phyloP scores from a whole-genome alignment of 2,113 vertebrate genomes.

The Pandion haliaetus region DNA sequence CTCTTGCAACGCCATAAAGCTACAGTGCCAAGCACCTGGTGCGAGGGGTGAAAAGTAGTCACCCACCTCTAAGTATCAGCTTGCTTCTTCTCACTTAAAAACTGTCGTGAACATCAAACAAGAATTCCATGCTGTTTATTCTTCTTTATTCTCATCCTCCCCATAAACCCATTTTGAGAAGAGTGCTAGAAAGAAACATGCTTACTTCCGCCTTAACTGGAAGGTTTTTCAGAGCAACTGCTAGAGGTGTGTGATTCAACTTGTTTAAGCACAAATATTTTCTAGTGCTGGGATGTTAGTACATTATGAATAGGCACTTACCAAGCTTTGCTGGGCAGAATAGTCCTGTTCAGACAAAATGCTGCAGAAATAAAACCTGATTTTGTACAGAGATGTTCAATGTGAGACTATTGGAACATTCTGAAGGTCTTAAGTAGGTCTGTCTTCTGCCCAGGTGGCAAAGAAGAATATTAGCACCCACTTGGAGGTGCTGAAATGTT shows the following conservation, averaged over 20 bases:
- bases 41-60: fast-evolving
- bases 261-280: background rate
- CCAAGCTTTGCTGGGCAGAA: background rate
- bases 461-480: background rate
- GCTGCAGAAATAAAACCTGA: background rate
- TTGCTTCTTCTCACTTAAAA: background rate
- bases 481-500: background rate
- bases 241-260: background rate
- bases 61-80: background rate
- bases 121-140: background rate
- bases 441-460: background rate
- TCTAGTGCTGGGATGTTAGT: background rate
- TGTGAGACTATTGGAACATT: background rate
- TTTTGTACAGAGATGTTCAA: background rate
- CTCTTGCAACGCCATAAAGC: fast-evolving
- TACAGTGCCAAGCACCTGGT: fast-evolving
- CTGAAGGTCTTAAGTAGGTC: background rate
- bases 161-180: background rate
- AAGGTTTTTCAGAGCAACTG: background rate
- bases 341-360: background rate
- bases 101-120: background rate
- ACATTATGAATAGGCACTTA: background rate
- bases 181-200: background rate
- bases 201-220: background rate
- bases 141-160: background rate